phyloP scores from a whole-genome alignment of 1,140 invertebrate genomes.

The Bombus cullumanus region DNA sequence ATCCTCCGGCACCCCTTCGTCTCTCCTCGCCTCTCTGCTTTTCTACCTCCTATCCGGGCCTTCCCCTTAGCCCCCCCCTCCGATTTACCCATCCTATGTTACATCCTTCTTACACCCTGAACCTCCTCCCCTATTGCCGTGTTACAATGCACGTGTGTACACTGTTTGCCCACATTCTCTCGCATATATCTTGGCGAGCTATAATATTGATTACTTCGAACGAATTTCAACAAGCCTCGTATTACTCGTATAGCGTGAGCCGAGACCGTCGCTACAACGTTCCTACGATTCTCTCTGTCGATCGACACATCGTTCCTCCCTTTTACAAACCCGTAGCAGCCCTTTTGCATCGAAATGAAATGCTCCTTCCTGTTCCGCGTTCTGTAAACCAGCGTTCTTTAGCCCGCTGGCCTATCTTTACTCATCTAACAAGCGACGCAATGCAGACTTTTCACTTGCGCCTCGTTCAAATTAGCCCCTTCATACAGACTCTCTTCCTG shows the following conservation, averaged over 20 bases:
- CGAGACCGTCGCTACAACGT: constrained; percentile 24
- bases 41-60: constrained; percentile 9
- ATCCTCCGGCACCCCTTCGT: constrained; percentile 37
- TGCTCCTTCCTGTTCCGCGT: neutral
- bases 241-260: constrained; percentile 24
- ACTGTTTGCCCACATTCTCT: constrained; percentile 77
- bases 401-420: neutral
- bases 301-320: neutral
- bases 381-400: constrained; percentile 4
- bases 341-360: neutral
- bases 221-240: constrained; percentile 70
- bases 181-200: constrained; percentile 76
- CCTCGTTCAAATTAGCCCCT: constrained; percentile 53
- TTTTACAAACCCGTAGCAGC: neutral
- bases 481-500: neutral
- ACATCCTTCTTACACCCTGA: constrained; percentile 53
- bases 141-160: constrained; percentile 77
- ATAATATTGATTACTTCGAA: constrained; percentile 80
- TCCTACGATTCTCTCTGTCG: constrained; percentile 14
- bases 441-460: constrained; percentile 67
- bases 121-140: constrained; percentile 49
- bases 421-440: constrained; percentile 61
- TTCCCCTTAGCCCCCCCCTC: constrained; percentile 2
- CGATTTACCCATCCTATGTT: neutral
- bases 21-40: neutral